phyloP scores from a whole-genome alignment of 2,888 invertebrate genomes.

The Drosophila fungiperda region DNA sequence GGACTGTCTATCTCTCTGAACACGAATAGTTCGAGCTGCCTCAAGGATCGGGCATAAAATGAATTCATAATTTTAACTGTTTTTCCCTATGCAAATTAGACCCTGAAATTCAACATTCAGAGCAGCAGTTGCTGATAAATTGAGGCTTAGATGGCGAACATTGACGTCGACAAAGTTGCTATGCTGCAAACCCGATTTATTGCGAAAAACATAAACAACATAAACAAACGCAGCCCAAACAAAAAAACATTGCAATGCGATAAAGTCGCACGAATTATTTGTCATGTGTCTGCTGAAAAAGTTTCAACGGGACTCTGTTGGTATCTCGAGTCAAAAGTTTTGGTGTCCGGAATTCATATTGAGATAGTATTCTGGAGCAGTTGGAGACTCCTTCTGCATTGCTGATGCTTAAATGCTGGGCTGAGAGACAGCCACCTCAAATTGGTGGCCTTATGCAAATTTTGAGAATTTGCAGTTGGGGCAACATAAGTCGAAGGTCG shows the following conservation, averaged over 20 bases:
- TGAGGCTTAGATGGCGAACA: not conserved
- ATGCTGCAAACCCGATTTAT: not conserved
- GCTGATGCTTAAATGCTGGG: not conserved
- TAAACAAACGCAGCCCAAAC: not conserved
- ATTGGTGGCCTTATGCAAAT: conserved; percentile 34
- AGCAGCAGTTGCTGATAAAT: not conserved
- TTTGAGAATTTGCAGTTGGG: conserved; percentile 22
- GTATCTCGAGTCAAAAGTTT: conserved; percentile 15
- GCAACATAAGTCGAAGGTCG: conserved; percentile 24
- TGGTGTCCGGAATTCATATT: conserved; percentile 20
- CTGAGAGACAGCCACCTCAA: conserved; percentile 5
- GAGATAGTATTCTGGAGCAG: conserved; percentile 1
- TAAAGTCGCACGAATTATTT: conserved; percentile 39
- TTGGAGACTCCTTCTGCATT: not conserved
- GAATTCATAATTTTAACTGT: not conserved
- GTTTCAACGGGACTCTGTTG: conserved; percentile 13
- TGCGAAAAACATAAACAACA: not conserved
- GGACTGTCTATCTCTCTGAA: not conserved
- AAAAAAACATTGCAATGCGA: conserved; percentile 13
- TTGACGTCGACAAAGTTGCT: not conserved
- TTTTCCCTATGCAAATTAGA: not conserved
- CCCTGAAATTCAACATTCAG: not conserved
- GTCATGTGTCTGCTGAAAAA: conserved; percentile 28
- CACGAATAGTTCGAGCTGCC: not conserved
- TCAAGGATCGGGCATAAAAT: not conserved